Base-by-base conservation (phyloP, 2,113 vertebrate species). In the Gadus chalcogrammus region DNA sequence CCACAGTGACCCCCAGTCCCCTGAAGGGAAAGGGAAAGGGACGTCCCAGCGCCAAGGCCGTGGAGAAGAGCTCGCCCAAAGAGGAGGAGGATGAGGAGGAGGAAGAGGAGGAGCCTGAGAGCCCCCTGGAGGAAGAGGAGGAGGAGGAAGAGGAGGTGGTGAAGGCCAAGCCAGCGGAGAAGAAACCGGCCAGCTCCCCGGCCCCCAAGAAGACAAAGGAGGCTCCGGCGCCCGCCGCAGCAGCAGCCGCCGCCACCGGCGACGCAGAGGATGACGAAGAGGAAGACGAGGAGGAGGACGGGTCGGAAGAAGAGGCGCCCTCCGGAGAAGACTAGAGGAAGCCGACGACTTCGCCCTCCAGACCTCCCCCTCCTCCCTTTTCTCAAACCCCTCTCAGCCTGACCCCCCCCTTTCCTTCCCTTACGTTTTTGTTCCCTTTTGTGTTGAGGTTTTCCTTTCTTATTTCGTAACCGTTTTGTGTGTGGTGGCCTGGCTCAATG, bases 21-120 rank as follows among this genome's bases (percentile, higher is more conserved):
- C 93, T 96, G 91, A 99, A 99, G 91, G 96, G 95, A 81, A 98
- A 98, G 92, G 97, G 96, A 67, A 99, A 98, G 86, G 96, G 96
- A n/a, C 96, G 96, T 76, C 93, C 95, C 69, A 95, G 95, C 82
- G 91, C 95, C 85, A 99, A 98, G 92, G 88, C 93, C 70, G 86
- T 92, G 63, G 97, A 97, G 93, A 97, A 97, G 89, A 98, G 95
- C 88, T 96, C 95, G 86, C 94, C 95, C 82, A 97, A 97, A 90
- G 95, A 97, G 68, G 97, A 98, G 42, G 93, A 94, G 52, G 93
- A 94, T 15, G 89, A 92, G 27, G 92, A 93, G 11, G 93, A 62
- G 27, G 92, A 93, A 9, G 93, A 62, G 15, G 88, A 87, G 27
- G 88, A 92, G 1, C 94, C 95, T 0, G 97, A 99, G 81, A 97